Evolutionary conservation across 2,113 vertebrate genomes (phyloP).

Genomic region (Ophthalmotilapia sp.): DNA sequence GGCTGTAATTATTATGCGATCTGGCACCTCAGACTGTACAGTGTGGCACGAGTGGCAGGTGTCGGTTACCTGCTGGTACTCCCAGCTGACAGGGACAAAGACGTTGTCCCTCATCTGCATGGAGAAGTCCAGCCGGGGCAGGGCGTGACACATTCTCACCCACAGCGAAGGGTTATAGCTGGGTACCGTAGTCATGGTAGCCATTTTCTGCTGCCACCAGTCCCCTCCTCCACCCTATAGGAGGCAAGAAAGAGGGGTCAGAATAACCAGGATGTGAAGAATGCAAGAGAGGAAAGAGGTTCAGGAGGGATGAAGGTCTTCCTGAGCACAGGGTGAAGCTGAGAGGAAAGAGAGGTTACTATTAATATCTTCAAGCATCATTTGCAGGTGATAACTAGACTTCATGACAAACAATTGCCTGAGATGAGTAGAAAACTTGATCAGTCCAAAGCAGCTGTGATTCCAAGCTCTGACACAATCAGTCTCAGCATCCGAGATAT

Average conservation of each 20-base stretch:
- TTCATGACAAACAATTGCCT: background rate
- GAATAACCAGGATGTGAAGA: background rate
- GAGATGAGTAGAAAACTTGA: background rate
- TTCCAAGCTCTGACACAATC: background rate
- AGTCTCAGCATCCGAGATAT: background rate
- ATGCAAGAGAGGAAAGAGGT: background rate
- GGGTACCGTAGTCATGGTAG: conserved; percentile 70
- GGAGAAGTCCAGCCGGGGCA: conserved; percentile 74
- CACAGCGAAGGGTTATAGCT: conserved; percentile 74
- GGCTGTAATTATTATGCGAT: background rate
- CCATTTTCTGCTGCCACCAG: conserved; percentile 52
- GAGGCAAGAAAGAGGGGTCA: conserved; percentile 13
- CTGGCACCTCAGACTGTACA: background rate
- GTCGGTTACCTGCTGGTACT: conserved; percentile 76
- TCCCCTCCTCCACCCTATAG: conserved; percentile 51
- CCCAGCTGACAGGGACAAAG: conserved; percentile 77
- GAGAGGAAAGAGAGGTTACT: background rate
- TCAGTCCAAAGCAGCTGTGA: background rate
- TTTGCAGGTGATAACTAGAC: background rate
- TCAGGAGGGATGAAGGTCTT: background rate
- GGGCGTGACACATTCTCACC: conserved; percentile 75
- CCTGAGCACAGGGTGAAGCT: background rate
- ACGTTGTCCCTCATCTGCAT: conserved; percentile 74
- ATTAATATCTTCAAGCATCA: background rate
- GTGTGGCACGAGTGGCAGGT: background rate